Base-by-base conservation (phyloP, 2,797 vertebrate species). In the Australoheros facetus region DNA sequence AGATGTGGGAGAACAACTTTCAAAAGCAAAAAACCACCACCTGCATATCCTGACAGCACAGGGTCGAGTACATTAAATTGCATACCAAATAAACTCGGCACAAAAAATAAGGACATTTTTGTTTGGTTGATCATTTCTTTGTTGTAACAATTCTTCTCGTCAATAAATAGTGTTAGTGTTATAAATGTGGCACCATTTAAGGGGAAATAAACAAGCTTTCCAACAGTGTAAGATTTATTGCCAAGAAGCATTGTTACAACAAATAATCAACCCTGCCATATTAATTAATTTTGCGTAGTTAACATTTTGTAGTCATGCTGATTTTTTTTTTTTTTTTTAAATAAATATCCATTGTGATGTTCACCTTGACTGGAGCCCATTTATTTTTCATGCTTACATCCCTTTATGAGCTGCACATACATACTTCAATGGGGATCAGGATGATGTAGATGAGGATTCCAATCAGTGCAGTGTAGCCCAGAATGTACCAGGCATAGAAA, bases 351-450 rank as follows among this genome's bases (percentile, higher is more conserved):
- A 62, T 8, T 62, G 1, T 26, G 39, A 62, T 23, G 7, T n/a
- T 62, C 16, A 16, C n/a, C 59, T 42, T 13, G 1, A 23, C 34
- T 34, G 8, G 1, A 62, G 1, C n/a, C 37, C 34, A 37, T 37
- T 9, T 37, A 37, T 37, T 9, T 9, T 9, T 37, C 34, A 37
- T 37, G 34, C 10, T 37, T 37, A 62, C 42, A 7, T 39, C 34
- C 42, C 37, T 62, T 5, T 30, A 30, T 45, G 16, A 74, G 28
- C 42, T n/a, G 8, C 12, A 7, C n/a, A 3, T 57, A 73, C 75
- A 74, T 28, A 97, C 97, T 96, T 96, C 95, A 71, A 96, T 1
- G 1, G 94, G 96, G 37, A 96, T 75, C 70, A 96, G 95, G 71
- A 95, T 3, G 56, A 95, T 0, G 83, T 93, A 97, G 56, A 85